Evolutionary conservation across 2,797 vertebrate genomes (phyloP), one percentile per base, ranked within the genome.

Genomic region (Sebastiscus albofasciatus): DNA sequence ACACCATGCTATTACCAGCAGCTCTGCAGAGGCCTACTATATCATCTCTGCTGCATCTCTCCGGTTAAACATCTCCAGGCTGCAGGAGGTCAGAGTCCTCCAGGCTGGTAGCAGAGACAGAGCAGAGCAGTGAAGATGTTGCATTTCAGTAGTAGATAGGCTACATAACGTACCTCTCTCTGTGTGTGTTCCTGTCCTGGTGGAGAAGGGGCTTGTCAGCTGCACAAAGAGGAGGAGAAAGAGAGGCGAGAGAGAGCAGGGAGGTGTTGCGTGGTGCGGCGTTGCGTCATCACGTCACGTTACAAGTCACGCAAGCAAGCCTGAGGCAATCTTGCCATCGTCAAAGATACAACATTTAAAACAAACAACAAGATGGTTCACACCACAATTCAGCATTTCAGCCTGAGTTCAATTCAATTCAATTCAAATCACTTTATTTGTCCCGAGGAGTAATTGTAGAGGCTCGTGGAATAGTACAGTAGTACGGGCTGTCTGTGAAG

Each of bases 191-290:
- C 77, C 84, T 73, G 87, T 92, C 90, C 87, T 74, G 87, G 56
- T 75, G 67, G 87, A 88, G 82, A 87, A 87, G 80, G 79, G 89
- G 87, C 71, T 70, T 79, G 86, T 92, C 82, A 87, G 82, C 87
- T 13, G 90, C 84, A 92, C 90, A 92, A 91, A 91, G 87, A 39
- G 87, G 92, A 92, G 90, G 92, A 90, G 36, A 39, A 39, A 39
- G 36, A 39, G 36, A 39, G 36, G 36, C 24, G 24, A 0, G 0
- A 39, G 90, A 87, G 60, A 85, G 39, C 67, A 84, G 71, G 80
- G 86, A 89, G 89, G 82, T 20, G 79, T 72, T 24, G 85, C 74
- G 6, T 54, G 81, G 92, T 90, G 90, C 16, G 39, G 12, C 2
- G 13, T 39, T 0, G 14, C 36, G 36, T 39, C 36, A 39, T 39